Evolutionary conservation across 2,888 invertebrate species (phyloP).

Genomic region (Eilema caniola): DNA sequence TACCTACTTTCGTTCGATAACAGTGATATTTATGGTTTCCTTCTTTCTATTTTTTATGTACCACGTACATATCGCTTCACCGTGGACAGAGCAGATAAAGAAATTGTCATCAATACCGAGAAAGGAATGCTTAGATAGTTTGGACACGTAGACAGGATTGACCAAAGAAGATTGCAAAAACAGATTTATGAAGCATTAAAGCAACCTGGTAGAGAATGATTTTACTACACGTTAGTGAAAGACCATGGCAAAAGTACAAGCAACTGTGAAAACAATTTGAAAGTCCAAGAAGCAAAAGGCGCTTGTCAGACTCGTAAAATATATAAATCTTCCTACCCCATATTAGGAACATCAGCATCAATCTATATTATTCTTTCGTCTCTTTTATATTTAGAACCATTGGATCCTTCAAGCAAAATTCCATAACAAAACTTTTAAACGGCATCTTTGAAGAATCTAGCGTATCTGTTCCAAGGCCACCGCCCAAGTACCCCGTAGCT

Average conservation of each 20-base stretch:
- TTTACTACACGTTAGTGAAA: too few relatives aligned
- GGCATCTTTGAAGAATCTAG: neutral
- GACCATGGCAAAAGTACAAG: too few relatives aligned
- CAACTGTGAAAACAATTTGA: too few relatives aligned
- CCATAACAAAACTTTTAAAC: neutral
- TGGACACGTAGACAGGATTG: too few relatives aligned
- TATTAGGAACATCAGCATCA: neutral
- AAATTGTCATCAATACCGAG: neutral
- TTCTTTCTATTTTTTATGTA: too few relatives aligned
- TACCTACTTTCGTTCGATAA: neutral
- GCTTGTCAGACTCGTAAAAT: neutral
- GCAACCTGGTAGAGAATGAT: neutral
- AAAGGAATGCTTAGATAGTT: neutral
- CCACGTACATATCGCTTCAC: too few relatives aligned
- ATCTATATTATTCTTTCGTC: neutral
- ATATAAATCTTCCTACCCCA: neutral
- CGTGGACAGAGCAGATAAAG: too few relatives aligned
- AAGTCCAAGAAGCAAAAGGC: neutral
- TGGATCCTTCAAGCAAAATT: neutral
- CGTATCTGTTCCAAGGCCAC: neutral
- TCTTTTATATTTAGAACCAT: neutral
- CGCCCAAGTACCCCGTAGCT: neutral
- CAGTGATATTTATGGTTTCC: neutral
- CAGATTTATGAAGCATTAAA: neutral
- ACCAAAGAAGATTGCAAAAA: too few relatives aligned